Evolutionary conservation across 2,888 invertebrate species (phyloP).

Genomic region (Venusia cambrica): DNA sequence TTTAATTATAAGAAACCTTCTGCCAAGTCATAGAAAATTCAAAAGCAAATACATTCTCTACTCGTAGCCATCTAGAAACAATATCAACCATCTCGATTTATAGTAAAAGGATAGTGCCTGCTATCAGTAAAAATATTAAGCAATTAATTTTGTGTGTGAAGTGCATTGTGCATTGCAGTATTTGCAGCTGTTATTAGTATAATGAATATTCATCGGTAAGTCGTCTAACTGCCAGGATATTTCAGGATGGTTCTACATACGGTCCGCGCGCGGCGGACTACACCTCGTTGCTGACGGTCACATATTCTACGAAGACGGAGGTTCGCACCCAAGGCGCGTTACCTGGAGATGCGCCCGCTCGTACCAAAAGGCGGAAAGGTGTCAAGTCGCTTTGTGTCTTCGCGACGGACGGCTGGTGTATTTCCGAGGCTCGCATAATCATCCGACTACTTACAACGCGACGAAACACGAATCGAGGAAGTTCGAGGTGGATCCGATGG

Average conservation of each 20-base stretch:
- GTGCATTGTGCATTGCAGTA: conserved; percentile 5
- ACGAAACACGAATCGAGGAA: conserved; percentile 70
- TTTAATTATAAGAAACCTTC: conserved; percentile 11
- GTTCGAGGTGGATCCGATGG: conserved; percentile 72
- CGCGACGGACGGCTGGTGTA: conserved; percentile 73
- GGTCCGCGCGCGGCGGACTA: conserved; percentile 72
- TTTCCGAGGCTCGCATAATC: conserved; percentile 71
- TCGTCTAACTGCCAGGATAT: conserved; percentile 39
- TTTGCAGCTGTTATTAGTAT: not conserved
- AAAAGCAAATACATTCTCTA: conserved; percentile 28
- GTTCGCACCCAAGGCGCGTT: conserved; percentile 70
- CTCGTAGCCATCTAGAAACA: conserved; percentile 54
- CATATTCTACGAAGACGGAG: conserved; percentile 77
- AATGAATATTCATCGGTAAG: conserved; percentile 9
- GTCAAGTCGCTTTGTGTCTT: conserved; percentile 72
- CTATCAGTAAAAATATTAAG: conserved; percentile 12
- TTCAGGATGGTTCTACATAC: conserved; percentile 77
- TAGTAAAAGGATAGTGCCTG: conserved; percentile 33
- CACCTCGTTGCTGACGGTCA: conserved; percentile 73
- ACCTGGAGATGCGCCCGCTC: conserved; percentile 76
- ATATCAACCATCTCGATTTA: conserved; percentile 59
- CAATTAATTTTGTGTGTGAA: conserved; percentile 1
- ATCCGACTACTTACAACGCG: conserved; percentile 69
- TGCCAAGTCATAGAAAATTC: conserved; percentile 9
- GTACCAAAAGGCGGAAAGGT: conserved; percentile 73